Percentiles rank a stretch among this genome's conserved stretches.
Conservation (phyloP, 2,888 invertebrate genomes). For the Ectemnius continuus region DNA sequence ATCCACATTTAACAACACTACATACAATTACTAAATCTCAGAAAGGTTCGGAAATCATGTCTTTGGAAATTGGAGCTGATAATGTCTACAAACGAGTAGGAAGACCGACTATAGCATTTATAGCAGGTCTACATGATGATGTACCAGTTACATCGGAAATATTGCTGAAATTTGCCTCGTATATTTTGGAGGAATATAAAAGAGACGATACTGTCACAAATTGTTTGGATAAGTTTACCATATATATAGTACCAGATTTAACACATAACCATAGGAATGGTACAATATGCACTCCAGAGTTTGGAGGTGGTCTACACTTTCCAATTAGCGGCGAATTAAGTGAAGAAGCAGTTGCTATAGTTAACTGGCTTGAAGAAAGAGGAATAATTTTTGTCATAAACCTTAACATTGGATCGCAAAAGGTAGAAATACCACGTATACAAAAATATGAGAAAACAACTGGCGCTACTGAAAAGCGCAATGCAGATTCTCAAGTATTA, state of each 20-base stretch:
- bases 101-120: conserved; percentile 69
- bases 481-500: conserved; percentile 64
- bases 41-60: conserved; percentile 62
- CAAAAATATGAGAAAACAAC: conserved; percentile 38
- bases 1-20: conserved; percentile 67
- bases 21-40: conserved; percentile 65
- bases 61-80: conserved; percentile 66
- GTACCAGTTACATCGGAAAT: conserved; percentile 70
- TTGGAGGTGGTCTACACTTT: conserved; percentile 57
- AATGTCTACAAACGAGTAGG: conserved; percentile 44
- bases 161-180: conserved; percentile 67
- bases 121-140: conserved; percentile 68
- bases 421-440: conserved; percentile 69
- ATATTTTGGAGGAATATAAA: conserved; percentile 67
- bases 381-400: conserved; percentile 70
- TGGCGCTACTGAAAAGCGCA: conserved; percentile 42
- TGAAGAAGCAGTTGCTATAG: conserved; percentile 61
- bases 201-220: conserved; percentile 57
- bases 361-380: conserved; percentile 68
- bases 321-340: conserved; percentile 54
- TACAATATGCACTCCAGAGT: conserved; percentile 59
- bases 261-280: conserved; percentile 58
- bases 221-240: conserved; percentile 67
- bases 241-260: conserved; percentile 71
- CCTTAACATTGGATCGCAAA: conserved; percentile 71